Conservation (phyloP, 92 coral and sea anemone genomes). For the Isaurus tuberculatus region DNA sequence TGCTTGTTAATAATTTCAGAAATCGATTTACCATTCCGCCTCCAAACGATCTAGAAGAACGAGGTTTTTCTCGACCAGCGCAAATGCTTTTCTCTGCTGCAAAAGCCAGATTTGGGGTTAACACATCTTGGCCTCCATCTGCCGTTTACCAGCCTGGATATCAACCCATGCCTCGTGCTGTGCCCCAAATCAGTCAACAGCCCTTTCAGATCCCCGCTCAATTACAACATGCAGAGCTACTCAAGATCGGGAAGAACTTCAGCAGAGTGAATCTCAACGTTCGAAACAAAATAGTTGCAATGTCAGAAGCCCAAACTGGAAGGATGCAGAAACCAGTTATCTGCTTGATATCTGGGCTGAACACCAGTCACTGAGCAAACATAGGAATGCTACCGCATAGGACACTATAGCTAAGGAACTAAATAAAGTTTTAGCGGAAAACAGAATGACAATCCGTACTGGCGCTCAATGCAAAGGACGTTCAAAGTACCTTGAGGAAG, state of each 20-base stretch:
- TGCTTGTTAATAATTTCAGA: slow-evolving; percentile 40
- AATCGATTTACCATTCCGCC: slow-evolving; percentile 23
- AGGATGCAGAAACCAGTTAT: too few relatives aligned
- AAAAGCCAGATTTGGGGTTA: neutral
- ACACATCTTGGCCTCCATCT: slow-evolving; percentile 35
- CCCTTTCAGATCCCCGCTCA: slow-evolving; percentile 4
- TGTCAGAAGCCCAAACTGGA: too few relatives aligned
- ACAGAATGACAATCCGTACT: slow-evolving; percentile 61
- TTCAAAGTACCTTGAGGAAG: slow-evolving; percentile 60
- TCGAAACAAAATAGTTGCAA: too few relatives aligned
- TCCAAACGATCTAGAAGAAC: slow-evolving; percentile 5
- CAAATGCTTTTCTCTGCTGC: slow-evolving; percentile 28
- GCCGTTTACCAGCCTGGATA: slow-evolving; percentile 29
- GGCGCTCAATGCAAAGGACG: slow-evolving; percentile 65
- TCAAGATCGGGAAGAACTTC: slow-evolving; percentile 17
- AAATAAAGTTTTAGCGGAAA: slow-evolving; percentile 47
- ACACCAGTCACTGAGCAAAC: slow-evolving; percentile 42
- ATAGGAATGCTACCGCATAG: slow-evolving; percentile 57
- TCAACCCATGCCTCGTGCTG: slow-evolving; percentile 13
- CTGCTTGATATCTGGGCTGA: too few relatives aligned
- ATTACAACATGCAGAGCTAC: slow-evolving; percentile 1
- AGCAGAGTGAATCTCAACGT: slow-evolving; percentile 3
- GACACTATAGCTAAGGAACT: slow-evolving; percentile 61
- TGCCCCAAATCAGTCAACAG: neutral
- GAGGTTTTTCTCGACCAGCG: slow-evolving; percentile 21